Conservation (phyloP, 1,140 invertebrate genomes). For the Formica selysi region DNA sequence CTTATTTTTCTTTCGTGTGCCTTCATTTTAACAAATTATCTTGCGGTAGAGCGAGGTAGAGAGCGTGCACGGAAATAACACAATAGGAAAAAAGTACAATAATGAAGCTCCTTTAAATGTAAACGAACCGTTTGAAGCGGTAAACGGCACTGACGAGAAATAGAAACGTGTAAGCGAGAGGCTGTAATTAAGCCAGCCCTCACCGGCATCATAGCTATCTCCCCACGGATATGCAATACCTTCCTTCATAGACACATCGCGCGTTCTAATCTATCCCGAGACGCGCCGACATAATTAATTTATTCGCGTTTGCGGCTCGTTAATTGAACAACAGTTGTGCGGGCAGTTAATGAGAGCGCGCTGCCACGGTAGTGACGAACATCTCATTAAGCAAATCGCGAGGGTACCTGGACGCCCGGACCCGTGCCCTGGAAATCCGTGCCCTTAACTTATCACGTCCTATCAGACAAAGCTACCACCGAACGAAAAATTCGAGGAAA, state of each 20-base stretch:
- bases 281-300: slow-evolving; percentile 69
- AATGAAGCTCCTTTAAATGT: slow-evolving; percentile 55
- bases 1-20: slow-evolving; percentile 14
- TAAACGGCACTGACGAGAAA: slow-evolving; percentile 67
- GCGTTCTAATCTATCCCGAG: slow-evolving; percentile 56
- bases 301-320: slow-evolving; percentile 56
- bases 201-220: slow-evolving; percentile 36
- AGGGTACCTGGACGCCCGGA: slow-evolving; percentile 12
- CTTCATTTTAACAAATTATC: slow-evolving; percentile 30
- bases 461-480: not conserved
- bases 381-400: slow-evolving; percentile 46
- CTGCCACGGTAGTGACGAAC: slow-evolving; percentile 3
- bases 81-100: slow-evolving; percentile 40
- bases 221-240: slow-evolving; percentile 60
- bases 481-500: too few relatives aligned
- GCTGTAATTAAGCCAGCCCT: slow-evolving; percentile 69
- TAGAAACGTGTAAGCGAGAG: slow-evolving; percentile 73
- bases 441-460: not conserved
- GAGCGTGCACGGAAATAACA: slow-evolving; percentile 16
- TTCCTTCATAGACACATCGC: slow-evolving; percentile 51
- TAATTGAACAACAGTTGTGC: slow-evolving; percentile 53
- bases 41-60: not conserved
- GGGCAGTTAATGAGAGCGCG: slow-evolving; percentile 57
- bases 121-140: slow-evolving; percentile 59
- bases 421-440: not conserved